Conservation (phyloP, 2,113 vertebrate genomes). For the Nothobranchius kuhntae region DNA sequence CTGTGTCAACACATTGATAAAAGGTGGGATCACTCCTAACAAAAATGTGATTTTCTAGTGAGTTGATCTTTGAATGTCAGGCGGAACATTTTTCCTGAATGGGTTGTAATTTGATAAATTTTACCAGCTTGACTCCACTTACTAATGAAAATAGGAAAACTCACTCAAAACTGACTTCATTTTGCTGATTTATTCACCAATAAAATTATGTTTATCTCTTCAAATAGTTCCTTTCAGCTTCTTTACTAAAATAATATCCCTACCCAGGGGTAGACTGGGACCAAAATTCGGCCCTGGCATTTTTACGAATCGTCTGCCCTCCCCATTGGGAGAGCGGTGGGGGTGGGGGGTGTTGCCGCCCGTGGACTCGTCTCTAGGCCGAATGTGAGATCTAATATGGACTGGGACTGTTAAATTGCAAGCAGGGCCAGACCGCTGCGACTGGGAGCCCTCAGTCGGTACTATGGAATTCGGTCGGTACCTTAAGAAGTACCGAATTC, state of each 20-base stretch:
- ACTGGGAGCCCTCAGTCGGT: too few species aligned
- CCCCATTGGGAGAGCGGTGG: too few species aligned
- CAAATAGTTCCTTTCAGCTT: neutral
- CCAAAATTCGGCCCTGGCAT: too few species aligned
- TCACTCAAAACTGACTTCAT: neutral
- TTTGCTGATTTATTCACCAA: neutral
- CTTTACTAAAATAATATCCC: neutral
- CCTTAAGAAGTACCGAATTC: too few species aligned
- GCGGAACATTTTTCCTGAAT: neutral
- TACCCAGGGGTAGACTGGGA: too few species aligned
- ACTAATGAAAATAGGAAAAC: neutral
- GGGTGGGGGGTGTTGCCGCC: too few species aligned
- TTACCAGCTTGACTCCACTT: neutral
- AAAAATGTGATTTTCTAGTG: neutral
- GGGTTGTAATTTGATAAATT: neutral
- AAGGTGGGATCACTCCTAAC: slow-evolving; percentile 17
- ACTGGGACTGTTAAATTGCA: too few species aligned
- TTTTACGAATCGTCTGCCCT: too few species aligned
- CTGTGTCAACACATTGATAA: neutral
- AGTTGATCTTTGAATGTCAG: slow-evolving; percentile 22
- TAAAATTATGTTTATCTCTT: neutral
- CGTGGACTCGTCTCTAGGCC: too few species aligned
- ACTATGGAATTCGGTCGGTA: too few species aligned
- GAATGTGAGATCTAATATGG: too few species aligned
- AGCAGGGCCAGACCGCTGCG: too few species aligned